Conservation (phyloP, 2,113 vertebrate genomes). For the Gorsachius goisagi region DNA sequence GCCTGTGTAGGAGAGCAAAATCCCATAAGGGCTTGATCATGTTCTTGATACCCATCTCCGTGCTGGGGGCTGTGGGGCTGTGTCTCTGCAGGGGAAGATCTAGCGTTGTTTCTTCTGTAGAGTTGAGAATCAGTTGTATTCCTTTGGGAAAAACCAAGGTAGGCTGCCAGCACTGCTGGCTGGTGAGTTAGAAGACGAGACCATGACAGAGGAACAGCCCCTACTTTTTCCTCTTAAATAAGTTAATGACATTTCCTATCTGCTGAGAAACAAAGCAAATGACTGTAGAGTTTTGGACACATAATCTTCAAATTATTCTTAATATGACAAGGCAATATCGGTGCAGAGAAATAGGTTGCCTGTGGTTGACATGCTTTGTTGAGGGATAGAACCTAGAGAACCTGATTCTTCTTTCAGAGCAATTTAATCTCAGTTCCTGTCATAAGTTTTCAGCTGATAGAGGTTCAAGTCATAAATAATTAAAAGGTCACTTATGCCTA, state of each 20-base stretch:
- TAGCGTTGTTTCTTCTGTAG: background rate
- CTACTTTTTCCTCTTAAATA: background rate
- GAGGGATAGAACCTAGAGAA: background rate
- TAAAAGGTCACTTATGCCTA: background rate
- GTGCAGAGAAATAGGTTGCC: background rate
- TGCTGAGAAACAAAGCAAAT: background rate
- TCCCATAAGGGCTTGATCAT: accelerated
- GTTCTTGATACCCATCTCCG: background rate
- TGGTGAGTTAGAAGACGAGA: background rate
- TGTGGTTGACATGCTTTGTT: background rate
- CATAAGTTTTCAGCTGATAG: background rate
- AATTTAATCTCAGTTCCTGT: background rate
- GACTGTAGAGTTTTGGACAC: background rate
- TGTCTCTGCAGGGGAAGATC: background rate
- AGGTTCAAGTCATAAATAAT: background rate
- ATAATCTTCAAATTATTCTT: background rate
- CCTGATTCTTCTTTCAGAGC: background rate
- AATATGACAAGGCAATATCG: background rate
- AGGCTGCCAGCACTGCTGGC: background rate
- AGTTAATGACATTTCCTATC: background rate
- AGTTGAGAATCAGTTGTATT: background rate
- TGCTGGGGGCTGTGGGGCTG: accelerated
- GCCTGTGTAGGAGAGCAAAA: background rate
- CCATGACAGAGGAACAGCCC: background rate
- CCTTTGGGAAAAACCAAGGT: background rate